Evolutionary conservation across 2,113 vertebrate genomes (phyloP).

Genomic region (Neodontobutis hainanensis): DNA sequence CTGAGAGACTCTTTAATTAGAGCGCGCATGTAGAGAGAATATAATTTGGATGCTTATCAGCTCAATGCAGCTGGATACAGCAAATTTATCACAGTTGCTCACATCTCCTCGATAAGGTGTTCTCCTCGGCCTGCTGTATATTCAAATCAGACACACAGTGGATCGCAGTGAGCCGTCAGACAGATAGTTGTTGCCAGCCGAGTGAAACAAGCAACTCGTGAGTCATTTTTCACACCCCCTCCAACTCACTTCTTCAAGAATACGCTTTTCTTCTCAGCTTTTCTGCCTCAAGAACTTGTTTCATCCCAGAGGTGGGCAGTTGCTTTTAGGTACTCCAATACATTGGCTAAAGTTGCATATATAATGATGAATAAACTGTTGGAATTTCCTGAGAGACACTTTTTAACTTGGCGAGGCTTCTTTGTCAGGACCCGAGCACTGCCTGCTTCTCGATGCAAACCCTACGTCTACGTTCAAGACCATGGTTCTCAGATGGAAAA

Average conservation of each 20-base stretch:
- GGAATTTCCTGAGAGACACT: no score
- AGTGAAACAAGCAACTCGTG: conserved; percentile 50
- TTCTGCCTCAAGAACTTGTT: conserved; percentile 14
- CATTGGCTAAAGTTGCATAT: no score
- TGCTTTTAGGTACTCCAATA: no score
- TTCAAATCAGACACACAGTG: conserved; percentile 60
- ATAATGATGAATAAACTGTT: no score
- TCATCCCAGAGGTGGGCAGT: conserved; percentile 16
- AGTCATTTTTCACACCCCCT: conserved; percentile 38
- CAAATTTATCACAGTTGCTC: conserved; percentile 63
- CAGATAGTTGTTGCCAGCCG: conserved; percentile 54
- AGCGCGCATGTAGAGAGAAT: conserved; percentile 59
- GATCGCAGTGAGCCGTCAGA: conserved; percentile 44
- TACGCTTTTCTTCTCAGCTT: conserved; percentile 16
- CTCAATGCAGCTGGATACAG: conserved; percentile 67
- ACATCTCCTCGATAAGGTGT: conserved; percentile 70
- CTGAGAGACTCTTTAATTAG: conserved; percentile 73
- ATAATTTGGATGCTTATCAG: conserved; percentile 74
- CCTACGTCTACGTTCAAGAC: no score
- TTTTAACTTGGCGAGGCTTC: no score
- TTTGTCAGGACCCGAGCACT: no score
- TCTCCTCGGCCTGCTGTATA: conserved; percentile 55
- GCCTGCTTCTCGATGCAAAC: no score
- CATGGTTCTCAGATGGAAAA: no score
- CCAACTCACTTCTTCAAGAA: conserved; percentile 16